These are phyloP conservation scores for Emydoidea blandingii DNA, from an alignment of 2,797 vertebrate genomes.

Conservation along the genomic window DNA sequence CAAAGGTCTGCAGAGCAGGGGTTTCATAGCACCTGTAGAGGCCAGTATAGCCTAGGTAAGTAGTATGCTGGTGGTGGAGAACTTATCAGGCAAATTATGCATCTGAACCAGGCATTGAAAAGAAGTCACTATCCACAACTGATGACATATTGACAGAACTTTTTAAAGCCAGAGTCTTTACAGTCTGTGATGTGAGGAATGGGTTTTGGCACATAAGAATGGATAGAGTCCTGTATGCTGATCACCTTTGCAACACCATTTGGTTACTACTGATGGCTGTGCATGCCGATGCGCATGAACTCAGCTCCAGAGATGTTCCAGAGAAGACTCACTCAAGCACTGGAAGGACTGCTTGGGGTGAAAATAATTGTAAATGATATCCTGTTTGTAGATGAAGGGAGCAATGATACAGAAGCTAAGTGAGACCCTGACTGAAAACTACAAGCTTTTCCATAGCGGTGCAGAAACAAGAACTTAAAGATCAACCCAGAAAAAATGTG, in stretches of 20 bases:
- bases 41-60: neutral
- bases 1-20: neutral
- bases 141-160: neutral
- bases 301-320: neutral
- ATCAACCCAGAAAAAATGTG: no score
- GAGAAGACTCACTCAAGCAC: neutral
- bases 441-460: no score
- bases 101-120: neutral
- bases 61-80: neutral
- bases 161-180: neutral
- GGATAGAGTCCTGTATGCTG: no score
- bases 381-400: neutral
- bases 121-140: neutral
- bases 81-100: neutral
- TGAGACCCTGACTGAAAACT: neutral
- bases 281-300: neutral
- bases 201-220: no score
- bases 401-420: neutral
- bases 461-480: no score
- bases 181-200: no score
- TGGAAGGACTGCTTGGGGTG: neutral
- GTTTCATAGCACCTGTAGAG: neutral
- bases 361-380: neutral
- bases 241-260: no score
- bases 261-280: neutral